phyloP scores from a whole-genome alignment of 37 sponge, comb jelly and placozoan species.

The Trichoplax adhaerens region DNA sequence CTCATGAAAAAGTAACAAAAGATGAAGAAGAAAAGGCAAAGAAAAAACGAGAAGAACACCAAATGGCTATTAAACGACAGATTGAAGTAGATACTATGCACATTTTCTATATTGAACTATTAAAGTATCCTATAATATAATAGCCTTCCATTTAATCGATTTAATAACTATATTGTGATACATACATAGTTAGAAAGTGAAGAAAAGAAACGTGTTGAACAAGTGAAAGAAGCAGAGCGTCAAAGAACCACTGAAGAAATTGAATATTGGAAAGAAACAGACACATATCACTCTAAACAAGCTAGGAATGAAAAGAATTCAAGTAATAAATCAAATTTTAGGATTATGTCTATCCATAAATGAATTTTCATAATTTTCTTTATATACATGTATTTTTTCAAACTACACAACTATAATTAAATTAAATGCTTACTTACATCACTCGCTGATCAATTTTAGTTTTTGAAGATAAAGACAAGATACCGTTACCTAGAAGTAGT shows the following conservation, averaged over 20 bases:
- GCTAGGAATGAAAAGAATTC: background rate
- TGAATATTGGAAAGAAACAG: constrained; percentile 42
- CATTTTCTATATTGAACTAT: background rate
- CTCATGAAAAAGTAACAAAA: constrained; percentile 16
- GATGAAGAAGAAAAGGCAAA: constrained; percentile 26
- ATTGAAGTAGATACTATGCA: constrained; percentile 20
- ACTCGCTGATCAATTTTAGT: no score
- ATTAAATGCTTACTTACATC: no score
- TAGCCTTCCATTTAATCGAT: background rate
- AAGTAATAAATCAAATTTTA: no score
- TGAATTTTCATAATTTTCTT: no score
- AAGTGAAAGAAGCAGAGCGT: constrained; percentile 61
- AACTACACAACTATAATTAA: no score
- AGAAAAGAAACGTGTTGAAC: constrained; percentile 35
- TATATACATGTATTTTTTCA: no score
- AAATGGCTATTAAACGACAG: constrained; percentile 49
- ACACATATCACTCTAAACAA: background rate
- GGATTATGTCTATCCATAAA: no score
- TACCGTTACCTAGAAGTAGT: background rate
- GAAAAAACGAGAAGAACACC: constrained; percentile 47
- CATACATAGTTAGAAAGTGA: constrained; percentile 35
- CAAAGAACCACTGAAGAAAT: constrained; percentile 47
- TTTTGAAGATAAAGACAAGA: no score
- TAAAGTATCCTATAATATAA: background rate
- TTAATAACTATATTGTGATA: background rate